A percentile compares a stretch with the other conserved stretches of the same genome.
phyloP scores from a whole-genome alignment of 2,797 vertebrate species.

The Falco rusticolus region DNA sequence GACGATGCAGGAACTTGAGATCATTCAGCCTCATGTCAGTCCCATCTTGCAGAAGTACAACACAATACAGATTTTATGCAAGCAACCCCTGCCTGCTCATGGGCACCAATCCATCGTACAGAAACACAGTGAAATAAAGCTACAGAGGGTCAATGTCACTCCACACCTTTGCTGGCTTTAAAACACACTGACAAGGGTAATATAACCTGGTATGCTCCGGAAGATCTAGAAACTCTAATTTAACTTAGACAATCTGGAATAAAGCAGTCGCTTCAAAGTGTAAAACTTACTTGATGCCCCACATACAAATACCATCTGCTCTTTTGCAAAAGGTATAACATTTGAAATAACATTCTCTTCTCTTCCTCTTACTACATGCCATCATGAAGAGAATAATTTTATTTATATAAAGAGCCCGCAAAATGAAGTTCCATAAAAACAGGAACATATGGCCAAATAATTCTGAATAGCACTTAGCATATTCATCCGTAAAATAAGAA shows the following conservation, averaged over 20 bases:
- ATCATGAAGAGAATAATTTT: conserved; percentile 20
- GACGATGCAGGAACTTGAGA: not conserved
- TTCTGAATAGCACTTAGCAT: conserved; percentile 50
- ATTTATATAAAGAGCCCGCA: conserved; percentile 30
- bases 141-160: not conserved
- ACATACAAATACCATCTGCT: conserved; percentile 68
- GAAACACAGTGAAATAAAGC: not conserved
- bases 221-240: not conserved
- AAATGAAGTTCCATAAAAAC: conserved; percentile 61
- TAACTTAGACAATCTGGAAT: not conserved
- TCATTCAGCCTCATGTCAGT: not conserved
- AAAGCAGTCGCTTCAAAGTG: conserved; percentile 7
- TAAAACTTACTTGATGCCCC: conserved; percentile 32
- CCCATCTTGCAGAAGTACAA: not conserved
- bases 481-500: conserved; percentile 48
- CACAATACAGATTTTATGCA: not conserved
- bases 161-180: not conserved
- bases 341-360: conserved; percentile 26
- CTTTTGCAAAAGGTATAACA: conserved; percentile 38
- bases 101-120: not conserved
- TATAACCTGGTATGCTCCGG: not conserved
- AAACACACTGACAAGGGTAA: not conserved
- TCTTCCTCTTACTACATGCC: not conserved
- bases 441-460: conserved; percentile 69
- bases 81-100: not conserved